Base-by-base conservation (phyloP, 1,140 invertebrate species). In the Pogonognathellus flavescens region DNA sequence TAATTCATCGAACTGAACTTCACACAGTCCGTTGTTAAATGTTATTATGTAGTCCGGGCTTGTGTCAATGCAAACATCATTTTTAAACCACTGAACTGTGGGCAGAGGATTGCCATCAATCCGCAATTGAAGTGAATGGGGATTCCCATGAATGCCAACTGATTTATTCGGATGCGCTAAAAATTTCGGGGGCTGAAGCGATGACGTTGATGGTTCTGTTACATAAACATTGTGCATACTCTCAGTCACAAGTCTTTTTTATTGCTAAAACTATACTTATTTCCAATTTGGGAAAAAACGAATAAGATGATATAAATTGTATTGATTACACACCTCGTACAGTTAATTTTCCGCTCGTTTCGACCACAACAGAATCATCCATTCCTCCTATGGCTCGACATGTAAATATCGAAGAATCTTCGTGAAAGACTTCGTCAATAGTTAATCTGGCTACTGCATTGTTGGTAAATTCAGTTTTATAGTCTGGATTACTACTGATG, bases 371-470 rank as follows among this genome's bases (percentile, higher is more conserved):
- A 72, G 92, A 92, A 13, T 90, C 90, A 90, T 96, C 97, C 6
- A 90, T 92, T 14, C 59, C 53, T 3, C 80, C 80, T 41, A 82
- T 84, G 25, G 94, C 95, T 88, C 92, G 92, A 86, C 95, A 95
- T 1, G 93, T 95, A 89, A 96, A 97, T 55, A 91, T 92, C 0
- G 95, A 95, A 1, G 95, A 95, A 90, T 97, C 96, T 90, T 96
- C 95, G 10, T 94, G 93, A 88, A 96, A 96, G 0, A 94, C 95
- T 90, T 96, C 95, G 87, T 95, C 95, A 86, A 96, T 95, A 0
- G 92, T 94, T 9, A 96, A 90, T 11, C 91, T 92, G 52, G 93
- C 94, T n/a, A 92, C 85, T 0, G 93, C 93, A 80, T 92, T 90
- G 60, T 91, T 89, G 11, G 57, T 5, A 85, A 89, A 92, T 22